Percentiles rank a stretch among this genome's conserved stretches.
Conservation (phyloP, 2,888 invertebrate genomes). For the Coenonympha arcania region DNA sequence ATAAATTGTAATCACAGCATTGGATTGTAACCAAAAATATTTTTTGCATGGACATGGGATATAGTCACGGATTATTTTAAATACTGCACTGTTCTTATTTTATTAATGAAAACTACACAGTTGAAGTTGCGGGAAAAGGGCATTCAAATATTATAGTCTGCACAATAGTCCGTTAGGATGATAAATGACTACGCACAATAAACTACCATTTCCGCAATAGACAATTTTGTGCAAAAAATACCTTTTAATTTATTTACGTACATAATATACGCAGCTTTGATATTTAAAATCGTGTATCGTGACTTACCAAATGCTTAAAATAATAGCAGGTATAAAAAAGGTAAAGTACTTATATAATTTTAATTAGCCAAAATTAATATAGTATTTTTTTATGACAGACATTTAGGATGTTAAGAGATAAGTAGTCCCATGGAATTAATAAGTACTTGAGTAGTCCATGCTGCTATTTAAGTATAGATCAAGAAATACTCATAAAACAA, state of each 20-base stretch:
- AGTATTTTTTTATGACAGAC: not conserved
- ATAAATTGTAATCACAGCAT: too few relatives aligned
- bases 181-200: slow-evolving; percentile 3
- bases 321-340: not conserved
- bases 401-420: too few relatives aligned
- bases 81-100: too few relatives aligned
- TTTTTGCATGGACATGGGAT: too few relatives aligned
- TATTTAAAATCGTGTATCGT: not conserved
- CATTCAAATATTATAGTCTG: not conserved
- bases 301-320: slow-evolving; percentile 2
- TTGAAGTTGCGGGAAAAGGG: too few relatives aligned
- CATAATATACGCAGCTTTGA: not conserved
- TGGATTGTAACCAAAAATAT: too few relatives aligned
- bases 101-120: too few relatives aligned
- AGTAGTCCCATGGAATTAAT: too few relatives aligned
- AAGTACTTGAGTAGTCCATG: too few relatives aligned
- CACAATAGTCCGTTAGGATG: not conserved
- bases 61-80: too few relatives aligned
- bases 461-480: too few relatives aligned
- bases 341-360: not conserved
- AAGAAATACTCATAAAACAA: too few relatives aligned
- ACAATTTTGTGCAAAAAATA: slow-evolving; percentile 1
- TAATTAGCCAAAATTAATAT: slow-evolving; percentile 1
- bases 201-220: slow-evolving; percentile 4
- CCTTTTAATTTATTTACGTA: not conserved